Evolutionary conservation across 2,888 invertebrate genomes (phyloP), one percentile per base, ranked within the genome.

Genomic region (Dorcus parallelipipedus): DNA sequence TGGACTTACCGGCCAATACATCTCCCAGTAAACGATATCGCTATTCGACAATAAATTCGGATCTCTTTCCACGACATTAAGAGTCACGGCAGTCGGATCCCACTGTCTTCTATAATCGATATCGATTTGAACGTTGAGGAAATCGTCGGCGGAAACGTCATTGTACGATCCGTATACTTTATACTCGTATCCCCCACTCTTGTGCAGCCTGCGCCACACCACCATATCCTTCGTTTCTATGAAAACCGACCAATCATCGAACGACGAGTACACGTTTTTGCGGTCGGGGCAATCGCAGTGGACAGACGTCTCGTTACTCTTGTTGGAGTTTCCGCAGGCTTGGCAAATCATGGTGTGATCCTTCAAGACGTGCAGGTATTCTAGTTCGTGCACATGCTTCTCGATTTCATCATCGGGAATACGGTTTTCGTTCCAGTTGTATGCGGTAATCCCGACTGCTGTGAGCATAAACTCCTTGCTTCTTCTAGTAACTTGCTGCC

Each of bases 1-100:
- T 4, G 42, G 7, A 80, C 85, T 81, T 76, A 91, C 90, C 64
- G 94, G 94, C 92, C 93, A 94, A 56, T 87, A 79, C 80, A 93
- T 91, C 79, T 93, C 93, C 94, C 94, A 94, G 69, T 94, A 93
- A 57, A 94, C 79, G 41, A 94, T 80, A 61, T 91, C 88, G 69
- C 89, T 88, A 64, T 88, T 84, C 0, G 79, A 74, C 1, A 80
- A 70, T 0, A 81, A 81, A 52, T 76, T 70, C 0, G 85, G 84
- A 73, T 87, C 84, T 4, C 82, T 78, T 66, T 92, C 91, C 7
- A 92, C 83, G 4, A 92, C 80, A 52, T 87, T 82, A 39, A 94
- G 78, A 33, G 86, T 79, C 1, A 89, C 84, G 0, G 91, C 92
- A 0, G 91, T 90, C 0, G 83, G 80, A 76, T 94, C 94, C 94